phyloP scores from a whole-genome alignment of 1,140 invertebrate genomes.

The Leptopilina boulardi region DNA sequence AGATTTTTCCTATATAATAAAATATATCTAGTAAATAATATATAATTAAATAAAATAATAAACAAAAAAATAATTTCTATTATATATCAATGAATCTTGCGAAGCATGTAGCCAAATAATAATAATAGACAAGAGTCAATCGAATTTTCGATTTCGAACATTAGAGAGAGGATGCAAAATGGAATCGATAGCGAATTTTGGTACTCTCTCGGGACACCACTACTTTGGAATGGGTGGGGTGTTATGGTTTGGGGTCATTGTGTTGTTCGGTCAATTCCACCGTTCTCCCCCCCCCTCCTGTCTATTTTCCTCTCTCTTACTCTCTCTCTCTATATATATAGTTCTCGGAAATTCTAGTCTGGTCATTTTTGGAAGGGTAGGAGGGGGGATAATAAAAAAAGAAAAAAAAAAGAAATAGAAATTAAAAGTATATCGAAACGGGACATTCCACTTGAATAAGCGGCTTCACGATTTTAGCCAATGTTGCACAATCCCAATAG shows the following conservation, averaged over 20 bases:
- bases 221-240: background rate
- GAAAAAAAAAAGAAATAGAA: background rate
- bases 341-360: background rate
- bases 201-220: slow-evolving; percentile 4
- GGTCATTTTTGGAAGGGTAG: background rate
- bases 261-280: slow-evolving; percentile 5
- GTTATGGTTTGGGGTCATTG: slow-evolving; percentile 16
- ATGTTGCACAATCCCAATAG: slow-evolving; percentile 6
- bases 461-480: background rate
- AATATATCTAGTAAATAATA: too few species aligned
- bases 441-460: background rate
- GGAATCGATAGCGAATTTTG: slow-evolving; percentile 6
- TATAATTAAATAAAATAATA: too few species aligned
- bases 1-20: too few species aligned
- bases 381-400: background rate
- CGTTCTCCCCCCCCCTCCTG: too few species aligned
- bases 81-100: background rate
- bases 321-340: background rate
- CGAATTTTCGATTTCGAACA: background rate
- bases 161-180: background rate
- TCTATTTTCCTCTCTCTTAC: too few species aligned
- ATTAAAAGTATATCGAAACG: too few species aligned
- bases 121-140: background rate
- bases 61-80: too few species aligned
- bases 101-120: background rate